A percentile compares a stretch with the other conserved stretches of the same genome.
These are phyloP conservation scores for Zaprionus obscuricornis DNA, from an alignment of 2,888 invertebrate species.

Conservation along the genomic window DNA sequence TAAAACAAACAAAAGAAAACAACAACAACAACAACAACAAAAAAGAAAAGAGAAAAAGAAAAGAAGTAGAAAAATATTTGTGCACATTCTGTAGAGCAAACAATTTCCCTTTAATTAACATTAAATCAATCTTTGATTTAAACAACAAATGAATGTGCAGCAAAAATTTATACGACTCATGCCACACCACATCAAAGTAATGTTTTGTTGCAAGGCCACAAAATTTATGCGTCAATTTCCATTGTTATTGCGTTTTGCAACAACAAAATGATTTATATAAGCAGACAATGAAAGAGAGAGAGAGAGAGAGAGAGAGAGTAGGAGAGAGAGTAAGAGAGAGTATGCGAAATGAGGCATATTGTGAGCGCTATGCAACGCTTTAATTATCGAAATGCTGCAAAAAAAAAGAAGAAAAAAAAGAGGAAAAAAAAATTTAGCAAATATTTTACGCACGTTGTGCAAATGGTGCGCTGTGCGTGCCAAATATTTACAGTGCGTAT, in stretches of 20 bases:
- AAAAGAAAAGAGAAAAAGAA: neutral
- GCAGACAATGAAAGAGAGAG: neutral
- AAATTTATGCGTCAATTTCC: conserved; percentile 37
- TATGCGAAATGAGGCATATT: neutral
- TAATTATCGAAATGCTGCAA: conserved; percentile 46
- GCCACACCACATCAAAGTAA: conserved; percentile 4
- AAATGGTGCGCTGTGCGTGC: conserved; percentile 47
- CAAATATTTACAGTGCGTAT: conserved; percentile 76
- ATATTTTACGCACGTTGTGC: conserved; percentile 52
- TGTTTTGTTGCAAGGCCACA: neutral
- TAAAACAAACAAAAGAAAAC: conserved; percentile 4
- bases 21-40: neutral
- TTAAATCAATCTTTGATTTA: conserved; percentile 63
- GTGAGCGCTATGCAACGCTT: conserved; percentile 29
- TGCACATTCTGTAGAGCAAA: conserved; percentile 54
- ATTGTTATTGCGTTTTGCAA: conserved; percentile 10
- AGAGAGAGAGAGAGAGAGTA: neutral
- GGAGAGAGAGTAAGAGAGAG: neutral
- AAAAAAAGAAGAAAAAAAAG: too few species aligned
- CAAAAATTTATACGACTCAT: neutral
- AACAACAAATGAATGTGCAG: neutral
- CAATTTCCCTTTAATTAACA: conserved; percentile 71
- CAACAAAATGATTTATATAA: neutral
- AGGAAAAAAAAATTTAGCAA: too few species aligned
- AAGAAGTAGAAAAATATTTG: conserved; percentile 46